Evolutionary conservation across 2,797 vertebrate species (phyloP).

Genomic region (Argyrosomus regius): DNA sequence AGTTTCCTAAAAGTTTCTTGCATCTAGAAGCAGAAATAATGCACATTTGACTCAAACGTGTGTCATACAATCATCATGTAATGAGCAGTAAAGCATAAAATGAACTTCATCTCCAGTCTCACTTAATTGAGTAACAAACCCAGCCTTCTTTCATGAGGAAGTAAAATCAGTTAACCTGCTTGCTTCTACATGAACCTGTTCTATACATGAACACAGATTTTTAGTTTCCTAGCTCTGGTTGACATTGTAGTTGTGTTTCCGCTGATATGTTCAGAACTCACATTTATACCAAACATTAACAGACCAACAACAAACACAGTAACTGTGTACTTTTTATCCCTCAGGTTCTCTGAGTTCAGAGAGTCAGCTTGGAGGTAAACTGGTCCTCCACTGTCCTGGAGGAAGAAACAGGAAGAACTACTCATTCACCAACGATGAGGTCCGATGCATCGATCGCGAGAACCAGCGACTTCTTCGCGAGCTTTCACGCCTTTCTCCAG

Average conservation of each 20-base stretch:
- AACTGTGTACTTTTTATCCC: constrained; percentile 12
- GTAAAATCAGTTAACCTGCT: too few species aligned
- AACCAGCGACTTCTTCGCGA: constrained; percentile 93
- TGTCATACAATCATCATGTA: neutral
- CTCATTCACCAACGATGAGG: constrained; percentile 92
- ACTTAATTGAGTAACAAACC: too few species aligned
- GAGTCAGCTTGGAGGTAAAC: constrained; percentile 80
- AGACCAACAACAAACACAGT: neutral
- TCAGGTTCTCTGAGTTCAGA: constrained; percentile 86
- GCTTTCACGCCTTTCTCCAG: constrained; percentile 86
- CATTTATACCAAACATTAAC: too few species aligned
- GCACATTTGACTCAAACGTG: neutral
- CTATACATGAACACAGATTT: too few species aligned
- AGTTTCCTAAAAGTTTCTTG: too few species aligned
- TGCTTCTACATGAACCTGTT: too few species aligned
- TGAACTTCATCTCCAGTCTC: too few species aligned
- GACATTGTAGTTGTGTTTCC: too few species aligned
- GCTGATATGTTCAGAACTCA: too few species aligned
- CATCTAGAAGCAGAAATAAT: neutral
- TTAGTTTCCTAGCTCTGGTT: too few species aligned
- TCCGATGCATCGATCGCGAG: constrained; percentile 91
- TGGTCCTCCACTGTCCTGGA: constrained; percentile 76
- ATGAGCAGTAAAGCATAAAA: neutral
- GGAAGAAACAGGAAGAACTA: constrained; percentile 89
- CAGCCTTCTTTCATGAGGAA: too few species aligned